Conservation (phyloP, 2,888 invertebrate genomes). For the Holacanthella duospinosa region DNA sequence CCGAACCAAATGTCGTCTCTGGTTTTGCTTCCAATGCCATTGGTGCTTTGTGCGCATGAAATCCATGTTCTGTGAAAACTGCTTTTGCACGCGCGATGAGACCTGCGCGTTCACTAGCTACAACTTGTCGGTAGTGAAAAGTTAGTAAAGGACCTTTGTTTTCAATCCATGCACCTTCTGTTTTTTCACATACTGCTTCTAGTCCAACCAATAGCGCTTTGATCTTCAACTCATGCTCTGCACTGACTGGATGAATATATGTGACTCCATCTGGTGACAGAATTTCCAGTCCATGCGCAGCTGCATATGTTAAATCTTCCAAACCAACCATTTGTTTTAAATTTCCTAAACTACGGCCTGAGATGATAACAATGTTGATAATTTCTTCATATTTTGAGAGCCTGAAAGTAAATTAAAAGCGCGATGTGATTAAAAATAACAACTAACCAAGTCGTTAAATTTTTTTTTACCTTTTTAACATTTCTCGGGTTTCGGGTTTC, state of each 20-base stretch:
- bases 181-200: slow-evolving; percentile 27
- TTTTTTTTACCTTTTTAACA: no score
- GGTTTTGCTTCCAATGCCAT: slow-evolving; percentile 43
- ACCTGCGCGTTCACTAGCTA: slow-evolving; percentile 37
- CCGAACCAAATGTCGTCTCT: slow-evolving; percentile 41
- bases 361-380: slow-evolving; percentile 44
- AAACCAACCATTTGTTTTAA: slow-evolving; percentile 43
- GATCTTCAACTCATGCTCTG: slow-evolving; percentile 42
- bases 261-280: slow-evolving; percentile 43
- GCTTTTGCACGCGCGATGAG: slow-evolving; percentile 40
- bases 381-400: slow-evolving; percentile 41
- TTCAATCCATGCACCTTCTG: slow-evolving; percentile 42
- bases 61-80: slow-evolving; percentile 41
- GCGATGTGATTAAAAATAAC: no score
- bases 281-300: slow-evolving; percentile 44
- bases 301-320: slow-evolving; percentile 44
- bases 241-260: slow-evolving; percentile 43
- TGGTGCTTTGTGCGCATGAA: slow-evolving; percentile 41
- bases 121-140: slow-evolving; percentile 43
- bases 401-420: no score
- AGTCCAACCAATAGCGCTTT: slow-evolving; percentile 40
- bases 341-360: slow-evolving; percentile 43
- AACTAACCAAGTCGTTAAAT: no score
- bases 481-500: slow-evolving; percentile 42
- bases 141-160: slow-evolving; percentile 43